These are phyloP conservation scores for Sitta europaea DNA, from an alignment of 2,113 vertebrate species.

Conservation along the genomic window DNA sequence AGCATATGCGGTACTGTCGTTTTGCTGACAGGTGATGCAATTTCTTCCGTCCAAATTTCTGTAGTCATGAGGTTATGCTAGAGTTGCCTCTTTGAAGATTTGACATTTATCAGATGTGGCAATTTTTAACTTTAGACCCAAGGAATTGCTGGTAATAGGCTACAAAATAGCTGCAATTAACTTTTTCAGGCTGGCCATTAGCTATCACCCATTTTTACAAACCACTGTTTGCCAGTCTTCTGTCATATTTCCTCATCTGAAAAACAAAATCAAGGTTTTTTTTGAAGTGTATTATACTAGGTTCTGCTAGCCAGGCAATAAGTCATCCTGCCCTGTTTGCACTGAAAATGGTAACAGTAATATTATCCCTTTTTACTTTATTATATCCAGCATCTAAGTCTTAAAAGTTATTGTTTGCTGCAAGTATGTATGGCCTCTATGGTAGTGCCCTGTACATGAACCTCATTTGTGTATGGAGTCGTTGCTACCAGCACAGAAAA, in stretches of 20 bases:
- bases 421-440: not conserved
- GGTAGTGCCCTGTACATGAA: not conserved
- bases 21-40: accelerated
- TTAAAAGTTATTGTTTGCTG: not conserved
- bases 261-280: not conserved
- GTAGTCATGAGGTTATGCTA: not conserved
- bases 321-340: not conserved
- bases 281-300: not conserved
- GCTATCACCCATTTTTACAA: not conserved
- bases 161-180: not conserved
- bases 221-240: not conserved
- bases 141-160: not conserved
- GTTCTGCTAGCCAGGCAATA: accelerated
- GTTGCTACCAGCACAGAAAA: not conserved
- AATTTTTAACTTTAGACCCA: not conserved
- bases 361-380: not conserved
- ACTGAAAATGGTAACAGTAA: not conserved
- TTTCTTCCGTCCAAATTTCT: not conserved
- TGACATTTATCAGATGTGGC: not conserved
- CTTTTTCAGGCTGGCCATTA: not conserved
- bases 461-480: not conserved
- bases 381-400: not conserved
- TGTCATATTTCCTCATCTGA: not conserved
- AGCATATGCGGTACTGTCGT: accelerated
- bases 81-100: not conserved